phyloP scores from a whole-genome alignment of 2,888 invertebrate genomes.

The Boloria euphrosyne region DNA sequence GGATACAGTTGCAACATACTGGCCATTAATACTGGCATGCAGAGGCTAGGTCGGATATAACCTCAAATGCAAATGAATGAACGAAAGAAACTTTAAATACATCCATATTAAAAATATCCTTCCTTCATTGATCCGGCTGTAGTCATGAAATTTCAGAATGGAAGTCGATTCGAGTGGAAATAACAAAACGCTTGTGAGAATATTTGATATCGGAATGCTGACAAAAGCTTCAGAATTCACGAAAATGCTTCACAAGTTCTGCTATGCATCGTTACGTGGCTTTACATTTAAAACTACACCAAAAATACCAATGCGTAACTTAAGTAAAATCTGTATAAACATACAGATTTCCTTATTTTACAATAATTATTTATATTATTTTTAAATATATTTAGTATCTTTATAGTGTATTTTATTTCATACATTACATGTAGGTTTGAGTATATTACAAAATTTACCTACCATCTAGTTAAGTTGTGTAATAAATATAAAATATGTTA shows the following conservation, averaged over 20 bases:
- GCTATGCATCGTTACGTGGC: too few relatives aligned
- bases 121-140: conserved; percentile 39
- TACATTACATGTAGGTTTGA: too few relatives aligned
- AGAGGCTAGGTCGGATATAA: neutral
- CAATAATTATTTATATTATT: too few relatives aligned
- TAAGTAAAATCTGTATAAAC: too few relatives aligned
- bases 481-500: too few relatives aligned
- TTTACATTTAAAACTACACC: too few relatives aligned
- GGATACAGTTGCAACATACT: conserved; percentile 3
- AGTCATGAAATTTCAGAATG: conserved; percentile 50
- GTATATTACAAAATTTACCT: too few relatives aligned
- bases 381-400: too few relatives aligned
- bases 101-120: conserved; percentile 14
- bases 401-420: too few relatives aligned
- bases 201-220: conserved; percentile 48
- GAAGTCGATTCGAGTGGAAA: conserved; percentile 51
- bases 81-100: neutral
- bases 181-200: conserved; percentile 48
- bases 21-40: neutral
- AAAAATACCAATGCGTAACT: too few relatives aligned
- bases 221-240: conserved; percentile 11
- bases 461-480: too few relatives aligned
- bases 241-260: conserved; percentile 1
- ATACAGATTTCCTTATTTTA: too few relatives aligned
- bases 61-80: conserved; percentile 3